A percentile compares a stretch with the other conserved stretches of the same genome.
phyloP scores from a whole-genome alignment of 1,140 invertebrate genomes.

The Gyrodactylus bullatarudis region DNA sequence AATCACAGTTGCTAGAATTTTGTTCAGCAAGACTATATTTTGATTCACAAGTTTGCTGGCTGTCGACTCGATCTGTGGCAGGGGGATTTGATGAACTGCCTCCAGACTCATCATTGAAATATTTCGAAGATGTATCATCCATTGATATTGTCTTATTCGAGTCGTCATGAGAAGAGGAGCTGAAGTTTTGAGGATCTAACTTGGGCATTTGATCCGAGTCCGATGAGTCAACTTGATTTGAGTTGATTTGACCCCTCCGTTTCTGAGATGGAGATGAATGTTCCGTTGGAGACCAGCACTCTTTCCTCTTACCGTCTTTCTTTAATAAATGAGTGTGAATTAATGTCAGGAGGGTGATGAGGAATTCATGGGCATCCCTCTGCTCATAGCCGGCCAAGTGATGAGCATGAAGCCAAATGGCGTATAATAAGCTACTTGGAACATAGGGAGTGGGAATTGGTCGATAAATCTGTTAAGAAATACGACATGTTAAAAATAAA shows the following conservation, averaged over 20 bases:
- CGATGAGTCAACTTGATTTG: not conserved
- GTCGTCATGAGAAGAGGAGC: not conserved
- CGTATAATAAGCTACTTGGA: conserved; percentile 47
- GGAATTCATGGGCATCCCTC: conserved; percentile 93
- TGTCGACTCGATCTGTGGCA: too few relatives aligned
- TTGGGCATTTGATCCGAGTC: not conserved
- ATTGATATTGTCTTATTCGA: not conserved
- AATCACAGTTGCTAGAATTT: not conserved
- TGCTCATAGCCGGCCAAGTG: conserved; percentile 82
- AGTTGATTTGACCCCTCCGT: not conserved
- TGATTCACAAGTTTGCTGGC: not conserved
- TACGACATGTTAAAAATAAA: too few relatives aligned
- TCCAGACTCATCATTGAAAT: not conserved
- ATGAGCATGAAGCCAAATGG: conserved; percentile 77
- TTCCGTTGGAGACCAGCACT: too few relatives aligned
- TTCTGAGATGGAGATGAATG: not conserved
- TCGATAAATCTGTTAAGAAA: conserved; percentile 83
- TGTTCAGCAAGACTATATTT: not conserved
- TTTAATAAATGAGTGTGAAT: conserved; percentile 40
- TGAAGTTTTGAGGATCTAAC: not conserved
- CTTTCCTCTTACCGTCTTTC: not conserved
- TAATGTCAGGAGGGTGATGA: conserved; percentile 65
- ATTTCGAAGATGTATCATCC: not conserved
- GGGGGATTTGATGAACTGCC: not conserved
- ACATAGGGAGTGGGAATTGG: conserved; percentile 50